phyloP scores from a whole-genome alignment of 2,113 vertebrate genomes.

The Rhabdomys dilectus region DNA sequence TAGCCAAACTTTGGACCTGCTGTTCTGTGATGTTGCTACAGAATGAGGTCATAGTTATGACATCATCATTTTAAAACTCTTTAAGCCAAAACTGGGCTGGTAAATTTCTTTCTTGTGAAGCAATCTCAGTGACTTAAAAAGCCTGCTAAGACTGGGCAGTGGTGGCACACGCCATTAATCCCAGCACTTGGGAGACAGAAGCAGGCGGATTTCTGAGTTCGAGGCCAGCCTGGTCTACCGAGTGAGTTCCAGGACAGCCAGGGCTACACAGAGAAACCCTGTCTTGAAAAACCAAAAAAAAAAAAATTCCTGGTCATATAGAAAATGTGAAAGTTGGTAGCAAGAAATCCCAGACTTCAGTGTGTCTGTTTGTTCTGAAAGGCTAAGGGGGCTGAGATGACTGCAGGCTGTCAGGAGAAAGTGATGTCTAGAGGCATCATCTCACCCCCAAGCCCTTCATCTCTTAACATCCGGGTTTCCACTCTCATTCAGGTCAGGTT shows the following conservation, averaged over 20 bases:
- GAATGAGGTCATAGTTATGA: constrained; percentile 56
- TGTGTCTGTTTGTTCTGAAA: neutral
- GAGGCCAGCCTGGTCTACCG: too few relatives aligned
- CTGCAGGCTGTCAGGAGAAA: neutral
- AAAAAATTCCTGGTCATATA: too few relatives aligned
- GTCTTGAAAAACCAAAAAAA: too few relatives aligned
- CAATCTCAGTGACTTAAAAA: constrained; percentile 42
- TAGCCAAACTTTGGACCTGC: constrained; percentile 23
- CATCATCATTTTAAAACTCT: constrained; percentile 32
- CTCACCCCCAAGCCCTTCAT: neutral
- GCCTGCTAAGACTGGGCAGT: too few relatives aligned
- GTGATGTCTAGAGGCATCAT: neutral
- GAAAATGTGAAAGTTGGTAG: neutral
- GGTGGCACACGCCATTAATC: too few relatives aligned
- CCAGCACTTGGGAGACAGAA: too few relatives aligned
- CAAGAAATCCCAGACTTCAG: neutral
- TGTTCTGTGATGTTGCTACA: constrained; percentile 13
- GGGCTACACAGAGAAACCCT: too few relatives aligned
- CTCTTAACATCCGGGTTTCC: neutral
- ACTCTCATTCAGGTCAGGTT: neutral
- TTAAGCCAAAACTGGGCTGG: constrained; percentile 4
- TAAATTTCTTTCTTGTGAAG: constrained; percentile 55
- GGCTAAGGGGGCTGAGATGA: neutral
- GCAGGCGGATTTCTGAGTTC: too few relatives aligned
- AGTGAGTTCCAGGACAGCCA: too few relatives aligned